Evolutionary conservation across 2,888 invertebrate species (phyloP), one percentile per base, ranked within the genome.

Genomic region (Mylabris sibirica): DNA sequence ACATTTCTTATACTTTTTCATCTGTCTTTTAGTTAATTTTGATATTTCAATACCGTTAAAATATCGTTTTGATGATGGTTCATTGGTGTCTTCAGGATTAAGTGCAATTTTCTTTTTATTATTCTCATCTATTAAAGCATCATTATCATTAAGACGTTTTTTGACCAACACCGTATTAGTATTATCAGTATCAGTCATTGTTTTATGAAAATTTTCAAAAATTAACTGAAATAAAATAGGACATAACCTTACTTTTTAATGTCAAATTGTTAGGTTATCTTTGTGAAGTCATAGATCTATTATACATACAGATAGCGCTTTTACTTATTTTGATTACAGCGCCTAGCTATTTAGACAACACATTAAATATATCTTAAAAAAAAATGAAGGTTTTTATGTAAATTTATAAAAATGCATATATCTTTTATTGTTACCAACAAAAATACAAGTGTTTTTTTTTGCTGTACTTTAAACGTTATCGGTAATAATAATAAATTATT

Each of bases 1-100:
- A 78, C 89, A 89, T 80, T 91, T 93, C 59, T 80, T 72, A 66
- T 85, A 85, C 68, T 85, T 85, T 69, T 85, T 85, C 76, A 78
- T 74, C 74, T 85, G 85, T 4, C 80, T 74, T 76, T 85, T 85
- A 2, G 83, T 84, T 64, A 85, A 71, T 72, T 84, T 80, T 0
- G 81, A 82, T 61, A 85, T 80, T 79, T 83, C 83, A 24, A 84
- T 80, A 8, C 85, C 85, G 71, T 85, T 85, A 71, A 85, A 85
- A 41, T 72, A 76, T 75, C 75, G 9, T 24, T 24, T 24, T 24
- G 44, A 14, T 38, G 12, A 12, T 38, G 1, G 3, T 11, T 35
- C 35, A 35, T 35, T 4, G 1, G 11, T 38, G 14, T 20, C 17
- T 5, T 11, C 20, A 20, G 5, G 3, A 49, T 4, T 17, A 49